These are phyloP conservation scores for Teinopalpus imperialis DNA, from an alignment of 2,888 invertebrate genomes.

Conservation along the genomic window DNA sequence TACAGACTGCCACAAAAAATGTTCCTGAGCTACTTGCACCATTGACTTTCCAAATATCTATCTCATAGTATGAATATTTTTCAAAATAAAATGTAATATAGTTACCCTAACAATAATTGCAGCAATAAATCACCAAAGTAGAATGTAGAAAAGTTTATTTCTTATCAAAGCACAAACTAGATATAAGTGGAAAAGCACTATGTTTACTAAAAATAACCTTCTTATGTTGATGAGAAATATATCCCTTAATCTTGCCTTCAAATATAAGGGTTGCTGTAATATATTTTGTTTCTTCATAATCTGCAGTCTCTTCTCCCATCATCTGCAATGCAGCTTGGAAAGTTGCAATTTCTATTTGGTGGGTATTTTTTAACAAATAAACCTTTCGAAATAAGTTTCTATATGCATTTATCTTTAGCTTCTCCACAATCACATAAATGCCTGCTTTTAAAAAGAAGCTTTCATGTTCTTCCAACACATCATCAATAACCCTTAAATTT, in stretches of 20 bases:
- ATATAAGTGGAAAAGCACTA: constrained; percentile 94
- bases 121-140: neutral
- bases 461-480: constrained; percentile 92
- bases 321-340: constrained; percentile 91
- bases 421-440: constrained; percentile 98
- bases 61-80: too few relatives aligned
- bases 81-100: too few relatives aligned
- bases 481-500: constrained; percentile 91
- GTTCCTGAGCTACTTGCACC: too few relatives aligned
- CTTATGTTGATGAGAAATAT: constrained; percentile 98
- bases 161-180: constrained; percentile 74
- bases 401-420: constrained; percentile 96
- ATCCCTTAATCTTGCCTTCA: constrained; percentile 98
- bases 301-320: constrained; percentile 92
- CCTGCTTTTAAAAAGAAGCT: constrained; percentile 97
- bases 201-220: constrained; percentile 98
- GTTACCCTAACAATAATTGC: too few relatives aligned
- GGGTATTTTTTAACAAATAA: constrained; percentile 87
- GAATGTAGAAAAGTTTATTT: constrained; percentile 1
- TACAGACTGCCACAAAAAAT: too few relatives aligned
- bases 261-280: constrained; percentile 97
- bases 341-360: constrained; percentile 93
- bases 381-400: constrained; percentile 97
- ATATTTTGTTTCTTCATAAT: constrained; percentile 97
- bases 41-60: too few relatives aligned